Conservation (phyloP, 2,888 invertebrate species). For the Leptinotarsa rubiginosa region DNA sequence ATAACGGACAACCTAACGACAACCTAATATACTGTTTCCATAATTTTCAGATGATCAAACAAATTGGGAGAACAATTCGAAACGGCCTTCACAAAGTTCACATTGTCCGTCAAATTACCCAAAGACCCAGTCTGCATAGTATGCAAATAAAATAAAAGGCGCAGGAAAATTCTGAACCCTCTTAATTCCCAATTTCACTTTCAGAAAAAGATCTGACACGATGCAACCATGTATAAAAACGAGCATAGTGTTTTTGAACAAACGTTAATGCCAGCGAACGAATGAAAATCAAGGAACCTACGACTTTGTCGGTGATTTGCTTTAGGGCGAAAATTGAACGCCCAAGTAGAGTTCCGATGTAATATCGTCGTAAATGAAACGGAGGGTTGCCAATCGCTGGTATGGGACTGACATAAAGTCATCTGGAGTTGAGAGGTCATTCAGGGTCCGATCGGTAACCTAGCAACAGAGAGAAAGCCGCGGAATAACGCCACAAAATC, state of each 20-base stretch:
- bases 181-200: conserved; percentile 41
- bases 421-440: conserved; percentile 66
- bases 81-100: not conserved
- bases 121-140: conserved; percentile 4
- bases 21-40: not conserved
- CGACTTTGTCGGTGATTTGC: not conserved
- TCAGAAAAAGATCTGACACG: conserved; percentile 35
- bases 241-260: conserved; percentile 11
- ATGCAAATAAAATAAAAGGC: conserved; percentile 35
- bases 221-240: conserved; percentile 39
- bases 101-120: conserved; percentile 5
- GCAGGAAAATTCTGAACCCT: conserved; percentile 28
- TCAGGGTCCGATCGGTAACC: conserved; percentile 58
- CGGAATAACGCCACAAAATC: conserved; percentile 35
- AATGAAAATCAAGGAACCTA: not conserved
- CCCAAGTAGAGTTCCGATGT: not conserved
- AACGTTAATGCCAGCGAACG: conserved; percentile 30
- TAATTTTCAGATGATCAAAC: not conserved
- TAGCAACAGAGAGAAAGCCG: conserved; percentile 52
- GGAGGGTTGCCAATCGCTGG: conserved; percentile 50
- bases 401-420: conserved; percentile 53
- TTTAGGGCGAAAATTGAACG: not conserved
- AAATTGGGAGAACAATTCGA: not conserved
- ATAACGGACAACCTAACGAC: no score
- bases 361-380: conserved; percentile 20